phyloP scores from a whole-genome alignment of 2,113 vertebrate genomes.

The Oceanites oceanicus region DNA sequence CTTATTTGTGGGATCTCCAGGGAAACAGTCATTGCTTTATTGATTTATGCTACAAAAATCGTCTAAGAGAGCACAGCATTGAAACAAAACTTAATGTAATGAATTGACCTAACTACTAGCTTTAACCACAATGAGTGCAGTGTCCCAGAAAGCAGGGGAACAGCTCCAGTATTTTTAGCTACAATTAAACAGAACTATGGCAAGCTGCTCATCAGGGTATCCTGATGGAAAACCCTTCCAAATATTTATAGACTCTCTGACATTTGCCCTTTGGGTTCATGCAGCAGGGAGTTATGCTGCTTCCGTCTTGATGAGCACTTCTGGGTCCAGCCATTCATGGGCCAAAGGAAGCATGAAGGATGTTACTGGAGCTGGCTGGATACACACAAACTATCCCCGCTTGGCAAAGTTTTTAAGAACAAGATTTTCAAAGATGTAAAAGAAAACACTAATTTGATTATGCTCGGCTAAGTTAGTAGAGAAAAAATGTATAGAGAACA shows the following conservation, averaged over 20 bases:
- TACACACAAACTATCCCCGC: not conserved
- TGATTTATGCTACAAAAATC: not conserved
- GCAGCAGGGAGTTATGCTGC: not conserved
- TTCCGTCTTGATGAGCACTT: not conserved
- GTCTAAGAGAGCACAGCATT: not conserved
- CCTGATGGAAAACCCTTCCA: not conserved
- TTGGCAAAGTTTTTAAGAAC: not conserved
- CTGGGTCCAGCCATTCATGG: not conserved
- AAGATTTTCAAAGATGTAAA: not conserved
- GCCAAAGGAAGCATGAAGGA: not conserved
- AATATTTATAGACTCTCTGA: not conserved
- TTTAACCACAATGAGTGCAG: not conserved
- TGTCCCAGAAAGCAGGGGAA: not conserved
- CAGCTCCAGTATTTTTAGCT: not conserved
- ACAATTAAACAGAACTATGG: not conserved
- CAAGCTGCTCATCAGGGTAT: not conserved
- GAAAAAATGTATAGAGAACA: not conserved
- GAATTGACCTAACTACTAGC: not conserved
- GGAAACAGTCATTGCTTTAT: not conserved
- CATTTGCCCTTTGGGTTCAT: not conserved
- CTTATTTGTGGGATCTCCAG: not conserved
- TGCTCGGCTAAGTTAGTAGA: not conserved
- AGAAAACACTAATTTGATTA: not conserved
- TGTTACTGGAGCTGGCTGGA: not conserved
- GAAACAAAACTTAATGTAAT: not conserved